These are phyloP conservation scores for Drusus annulatus DNA, from an alignment of 1,140 invertebrate species.

Conservation along the genomic window DNA sequence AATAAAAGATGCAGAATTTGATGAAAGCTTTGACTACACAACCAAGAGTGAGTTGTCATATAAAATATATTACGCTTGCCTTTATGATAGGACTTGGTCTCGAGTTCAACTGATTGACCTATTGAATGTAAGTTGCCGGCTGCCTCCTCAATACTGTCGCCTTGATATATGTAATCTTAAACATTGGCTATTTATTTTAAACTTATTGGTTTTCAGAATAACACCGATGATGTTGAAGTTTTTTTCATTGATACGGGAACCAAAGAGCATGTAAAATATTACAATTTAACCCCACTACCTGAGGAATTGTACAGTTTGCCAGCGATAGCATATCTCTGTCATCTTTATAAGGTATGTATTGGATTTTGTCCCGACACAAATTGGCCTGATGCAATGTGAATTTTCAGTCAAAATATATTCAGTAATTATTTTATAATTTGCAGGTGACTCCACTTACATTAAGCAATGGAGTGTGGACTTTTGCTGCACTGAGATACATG, in stretches of 20 bases:
- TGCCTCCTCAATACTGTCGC: too few relatives aligned
- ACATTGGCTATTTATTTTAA: not conserved
- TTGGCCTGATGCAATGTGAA: too few relatives aligned
- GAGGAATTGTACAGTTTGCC: not conserved
- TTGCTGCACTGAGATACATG: not conserved
- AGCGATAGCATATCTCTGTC: slow-evolving; percentile 13
- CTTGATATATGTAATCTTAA: not conserved
- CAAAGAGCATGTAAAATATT: not conserved
- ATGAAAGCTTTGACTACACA: not conserved
- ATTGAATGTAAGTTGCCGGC: slow-evolving; percentile 15
- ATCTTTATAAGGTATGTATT: slow-evolving; percentile 1
- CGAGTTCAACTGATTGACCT: not conserved
- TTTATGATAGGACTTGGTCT: not conserved
- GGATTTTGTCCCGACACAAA: too few relatives aligned
- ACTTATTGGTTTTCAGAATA: not conserved
- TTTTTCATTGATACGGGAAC: slow-evolving; percentile 8
- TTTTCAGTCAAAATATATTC: too few relatives aligned
- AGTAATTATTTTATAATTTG: too few relatives aligned
- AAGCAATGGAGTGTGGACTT: not conserved
- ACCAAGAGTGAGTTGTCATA: not conserved
- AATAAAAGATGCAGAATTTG: not conserved
- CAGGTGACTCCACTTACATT: not conserved
- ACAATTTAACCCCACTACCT: not conserved
- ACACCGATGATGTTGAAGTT: slow-evolving; percentile 5
- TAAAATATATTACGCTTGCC: not conserved